Conservation (phyloP, 2,113 vertebrate genomes). For the Hyaena hyaena region DNA sequence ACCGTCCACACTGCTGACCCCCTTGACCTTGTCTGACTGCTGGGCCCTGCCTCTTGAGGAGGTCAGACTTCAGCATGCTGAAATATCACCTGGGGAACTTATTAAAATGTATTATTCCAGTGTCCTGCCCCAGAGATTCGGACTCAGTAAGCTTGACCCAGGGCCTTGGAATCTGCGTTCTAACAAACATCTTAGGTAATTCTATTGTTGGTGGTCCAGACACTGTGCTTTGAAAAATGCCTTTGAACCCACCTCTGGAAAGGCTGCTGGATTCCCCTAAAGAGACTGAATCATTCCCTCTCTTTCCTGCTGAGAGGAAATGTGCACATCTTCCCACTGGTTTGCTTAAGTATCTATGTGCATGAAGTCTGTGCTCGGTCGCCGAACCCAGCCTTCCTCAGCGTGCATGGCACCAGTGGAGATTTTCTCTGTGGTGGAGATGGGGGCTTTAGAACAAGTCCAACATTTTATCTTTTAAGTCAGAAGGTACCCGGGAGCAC, state of each 20-base stretch:
- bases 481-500: conserved; percentile 34
- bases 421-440: background rate
- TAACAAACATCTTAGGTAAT: background rate
- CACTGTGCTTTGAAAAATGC: background rate
- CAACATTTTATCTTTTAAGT: conserved; percentile 34
- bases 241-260: background rate
- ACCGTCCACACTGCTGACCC: background rate
- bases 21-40: background rate
- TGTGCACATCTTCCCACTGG: background rate
- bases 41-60: background rate
- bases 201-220: background rate
- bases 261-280: background rate
- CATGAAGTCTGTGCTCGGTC: background rate
- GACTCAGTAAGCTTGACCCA: background rate
- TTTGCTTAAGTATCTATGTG: background rate
- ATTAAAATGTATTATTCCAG: background rate
- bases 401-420: background rate
- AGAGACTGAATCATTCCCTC: background rate
- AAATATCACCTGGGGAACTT: background rate
- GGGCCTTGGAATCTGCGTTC: background rate
- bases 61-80: background rate
- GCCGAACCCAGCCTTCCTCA: background rate
- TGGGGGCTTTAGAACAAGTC: conserved; percentile 28
- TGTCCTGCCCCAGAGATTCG: background rate
- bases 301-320: background rate